Evolutionary conservation across 2,797 vertebrate species (phyloP), one percentile per base, ranked within the genome.

Genomic region (Rhadinocentrus ornatus): DNA sequence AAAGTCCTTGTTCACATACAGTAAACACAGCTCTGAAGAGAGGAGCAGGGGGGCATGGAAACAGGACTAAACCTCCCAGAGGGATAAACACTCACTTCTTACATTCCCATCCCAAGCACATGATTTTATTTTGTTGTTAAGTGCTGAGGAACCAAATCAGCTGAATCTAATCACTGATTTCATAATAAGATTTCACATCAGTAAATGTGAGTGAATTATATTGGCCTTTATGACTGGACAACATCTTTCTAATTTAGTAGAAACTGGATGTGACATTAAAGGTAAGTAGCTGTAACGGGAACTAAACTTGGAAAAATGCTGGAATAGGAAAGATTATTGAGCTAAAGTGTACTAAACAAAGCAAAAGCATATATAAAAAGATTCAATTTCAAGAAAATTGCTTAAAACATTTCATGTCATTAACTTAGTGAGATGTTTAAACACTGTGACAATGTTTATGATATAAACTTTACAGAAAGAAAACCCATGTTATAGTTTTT

Each of bases 21-120:
- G 71, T 77, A 41, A 77, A 75, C 55, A 44, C n/a, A 57, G 61
- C 46, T 68, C 27, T 62, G 34, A 52, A 22, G 31, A 3, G 66
- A 66, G 61, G 55, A 32, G 31, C 53, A 34, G 57, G 0, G 34
- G 65, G 32, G 58, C 6, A 62, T 2, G 74, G 85, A 82, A 82
- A 78, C 65, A 67, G 65, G 68, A 57, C 64, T 52, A 22, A 80
- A 66, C 8, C 48, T 86, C 84, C 84, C 87, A 29, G 59, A 81
- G 83, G 83, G 77, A 78, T 82, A 88, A 82, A 88, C 77, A 74
- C 32, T 80, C 61, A 52, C 48, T 20, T 53, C 52, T 63, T 66
- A n/a, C 63, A 62, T 72, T 83, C 73, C 62, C 58, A 64, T 73
- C 57, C 31, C 15, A 22, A 69, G 60, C 83, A 75, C 78, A 79